A percentile compares a stretch with the other conserved stretches of the same genome.
Evolutionary conservation across 1,140 invertebrate genomes (phyloP).

Genomic region (Micrasema minimum): DNA sequence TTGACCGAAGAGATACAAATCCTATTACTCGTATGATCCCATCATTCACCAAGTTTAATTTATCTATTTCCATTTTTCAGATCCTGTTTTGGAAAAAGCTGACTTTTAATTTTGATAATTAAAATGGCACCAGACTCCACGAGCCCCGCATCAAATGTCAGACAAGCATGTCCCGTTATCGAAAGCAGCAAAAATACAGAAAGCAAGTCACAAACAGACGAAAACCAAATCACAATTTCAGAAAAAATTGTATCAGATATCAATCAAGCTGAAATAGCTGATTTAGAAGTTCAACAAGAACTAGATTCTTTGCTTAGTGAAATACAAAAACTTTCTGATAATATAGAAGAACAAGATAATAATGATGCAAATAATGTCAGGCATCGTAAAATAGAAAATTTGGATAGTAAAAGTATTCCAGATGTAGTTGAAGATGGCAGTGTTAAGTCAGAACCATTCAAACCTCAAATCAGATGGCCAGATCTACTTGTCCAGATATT

Average conservation of each 20-base stretch:
- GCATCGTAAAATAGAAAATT: conserved; percentile 15
- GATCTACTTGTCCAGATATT: conserved; percentile 75
- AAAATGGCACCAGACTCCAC: conserved; percentile 38
- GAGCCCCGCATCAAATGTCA: conserved; percentile 5
- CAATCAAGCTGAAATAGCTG: neutral
- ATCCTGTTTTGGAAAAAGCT: neutral
- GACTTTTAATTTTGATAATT: neutral
- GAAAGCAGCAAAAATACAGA: neutral
- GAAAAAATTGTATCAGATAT: neutral
- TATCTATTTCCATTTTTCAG: neutral
- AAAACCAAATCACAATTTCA: neutral
- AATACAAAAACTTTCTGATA: conserved; percentile 3
- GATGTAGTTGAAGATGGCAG: conserved; percentile 8
- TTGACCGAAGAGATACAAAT: no score
- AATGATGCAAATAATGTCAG: conserved; percentile 23
- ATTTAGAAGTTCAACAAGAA: conserved; percentile 23
- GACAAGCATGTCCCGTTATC: conserved; percentile 18
- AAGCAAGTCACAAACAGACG: neutral
- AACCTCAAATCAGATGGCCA: conserved; percentile 74
- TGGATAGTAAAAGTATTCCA: neutral
- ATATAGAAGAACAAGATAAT: conserved; percentile 15
- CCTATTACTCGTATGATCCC: no score
- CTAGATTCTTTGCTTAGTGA: conserved; percentile 19
- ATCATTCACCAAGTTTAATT: no score
- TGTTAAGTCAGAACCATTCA: conserved; percentile 64